phyloP scores from a whole-genome alignment of 2,888 invertebrate species.

The Resseliella maxima region DNA sequence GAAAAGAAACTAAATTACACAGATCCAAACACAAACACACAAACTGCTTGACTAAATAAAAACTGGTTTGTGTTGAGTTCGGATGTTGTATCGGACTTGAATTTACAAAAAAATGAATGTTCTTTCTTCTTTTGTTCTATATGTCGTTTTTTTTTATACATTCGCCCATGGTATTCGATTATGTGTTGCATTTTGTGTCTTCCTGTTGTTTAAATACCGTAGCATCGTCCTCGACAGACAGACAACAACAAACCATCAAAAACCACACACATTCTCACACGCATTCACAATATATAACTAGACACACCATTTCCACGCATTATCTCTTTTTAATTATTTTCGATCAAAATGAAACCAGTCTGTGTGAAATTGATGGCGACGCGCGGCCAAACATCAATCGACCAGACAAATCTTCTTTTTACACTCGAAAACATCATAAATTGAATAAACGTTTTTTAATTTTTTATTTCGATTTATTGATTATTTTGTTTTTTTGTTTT shows the following conservation, averaged over 20 bases:
- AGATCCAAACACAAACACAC: too few species aligned
- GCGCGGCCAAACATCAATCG: neutral
- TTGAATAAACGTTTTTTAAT: too few species aligned
- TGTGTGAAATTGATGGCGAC: neutral
- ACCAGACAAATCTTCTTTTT: too few species aligned
- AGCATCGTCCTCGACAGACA: neutral
- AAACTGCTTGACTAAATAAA: neutral
- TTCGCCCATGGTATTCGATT: neutral
- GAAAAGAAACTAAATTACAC: too few species aligned
- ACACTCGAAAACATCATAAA: too few species aligned
- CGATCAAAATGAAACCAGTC: neutral
- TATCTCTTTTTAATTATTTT: neutral
- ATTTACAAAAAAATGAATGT: too few species aligned
- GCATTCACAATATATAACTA: too few species aligned
- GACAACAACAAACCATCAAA: neutral
- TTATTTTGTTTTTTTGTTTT: neutral
- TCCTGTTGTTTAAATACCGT: neutral
- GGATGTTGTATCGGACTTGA: slow-evolving; percentile 2
- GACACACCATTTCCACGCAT: neutral
- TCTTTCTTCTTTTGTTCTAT: slow-evolving; percentile 25
- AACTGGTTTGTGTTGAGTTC: neutral
- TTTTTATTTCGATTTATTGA: too few species aligned
- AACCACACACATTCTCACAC: neutral
- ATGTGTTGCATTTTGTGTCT: neutral
- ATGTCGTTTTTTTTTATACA: neutral